A percentile compares a stretch with the other conserved stretches of the same genome.
phyloP scores from a whole-genome alignment of 1,140 invertebrate species.

The Drosophila lowei region DNA sequence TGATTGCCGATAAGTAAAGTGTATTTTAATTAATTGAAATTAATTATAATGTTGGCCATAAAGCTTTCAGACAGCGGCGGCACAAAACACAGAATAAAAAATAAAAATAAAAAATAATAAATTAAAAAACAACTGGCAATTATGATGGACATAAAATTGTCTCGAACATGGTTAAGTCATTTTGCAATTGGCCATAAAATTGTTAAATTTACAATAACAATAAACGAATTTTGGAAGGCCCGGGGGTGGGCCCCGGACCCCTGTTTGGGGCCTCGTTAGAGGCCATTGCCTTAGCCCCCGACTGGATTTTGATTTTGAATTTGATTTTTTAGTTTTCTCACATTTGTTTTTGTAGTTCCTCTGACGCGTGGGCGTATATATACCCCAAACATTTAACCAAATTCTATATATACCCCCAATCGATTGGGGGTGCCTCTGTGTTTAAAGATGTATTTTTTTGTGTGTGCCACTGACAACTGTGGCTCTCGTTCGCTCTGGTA shows the following conservation, averaged over 20 bases:
- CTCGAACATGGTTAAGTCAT: constrained; percentile 65
- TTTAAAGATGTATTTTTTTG: constrained; percentile 48
- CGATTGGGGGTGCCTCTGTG: constrained; percentile 13
- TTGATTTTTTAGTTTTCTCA: constrained; percentile 37
- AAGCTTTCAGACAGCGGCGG: constrained; percentile 35
- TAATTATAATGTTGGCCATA: constrained; percentile 70
- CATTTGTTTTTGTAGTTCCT: constrained; percentile 16
- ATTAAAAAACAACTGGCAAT: constrained; percentile 54
- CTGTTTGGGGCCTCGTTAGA: constrained; percentile 3
- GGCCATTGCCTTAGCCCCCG: constrained; percentile 40
- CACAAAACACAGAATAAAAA: neutral
- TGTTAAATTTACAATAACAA: constrained; percentile 66
- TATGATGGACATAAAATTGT: constrained; percentile 74
- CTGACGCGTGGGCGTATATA: constrained; percentile 32
- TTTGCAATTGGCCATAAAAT: constrained; percentile 70
- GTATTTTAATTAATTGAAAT: constrained; percentile 78
- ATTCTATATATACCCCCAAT: constrained; percentile 27
- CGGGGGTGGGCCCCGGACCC: too few species aligned
- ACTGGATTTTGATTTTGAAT: constrained; percentile 12
- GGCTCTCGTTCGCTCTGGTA: constrained; percentile 12
- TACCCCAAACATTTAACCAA: constrained; percentile 35
- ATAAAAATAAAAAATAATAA: constrained; percentile 10
- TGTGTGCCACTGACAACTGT: constrained; percentile 48
- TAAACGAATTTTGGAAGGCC: constrained; percentile 39
- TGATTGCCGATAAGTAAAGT: constrained; percentile 67